These are phyloP conservation scores for Pyrrhura leucotis DNA, from an alignment of 2,797 vertebrate species.

Conservation along the genomic window DNA sequence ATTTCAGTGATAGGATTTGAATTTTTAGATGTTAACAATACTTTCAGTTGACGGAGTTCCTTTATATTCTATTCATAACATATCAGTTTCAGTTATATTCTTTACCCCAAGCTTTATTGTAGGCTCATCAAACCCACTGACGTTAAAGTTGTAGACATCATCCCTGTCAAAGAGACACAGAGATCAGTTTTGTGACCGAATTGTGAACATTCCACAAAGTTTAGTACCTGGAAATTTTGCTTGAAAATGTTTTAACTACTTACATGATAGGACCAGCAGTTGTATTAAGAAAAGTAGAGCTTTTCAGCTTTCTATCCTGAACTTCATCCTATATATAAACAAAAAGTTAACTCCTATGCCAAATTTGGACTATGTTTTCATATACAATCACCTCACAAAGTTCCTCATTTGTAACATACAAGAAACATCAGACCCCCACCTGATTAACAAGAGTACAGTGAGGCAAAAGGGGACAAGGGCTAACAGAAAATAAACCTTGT, in stretches of 20 bases:
- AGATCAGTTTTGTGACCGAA: neutral
- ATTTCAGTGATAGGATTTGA: neutral
- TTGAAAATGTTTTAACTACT: slow-evolving; percentile 55
- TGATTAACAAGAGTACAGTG: neutral
- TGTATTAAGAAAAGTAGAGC: slow-evolving; percentile 49
- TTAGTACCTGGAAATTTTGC: neutral
- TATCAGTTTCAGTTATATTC: neutral
- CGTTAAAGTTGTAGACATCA: slow-evolving; percentile 87
- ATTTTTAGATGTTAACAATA: neutral
- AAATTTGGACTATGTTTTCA: neutral
- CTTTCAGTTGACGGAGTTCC: neutral
- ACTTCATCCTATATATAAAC: slow-evolving; percentile 65
- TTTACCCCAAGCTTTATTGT: slow-evolving; percentile 83
- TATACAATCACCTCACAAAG: neutral
- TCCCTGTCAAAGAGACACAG: slow-evolving; percentile 74
- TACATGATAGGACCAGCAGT: slow-evolving; percentile 59
- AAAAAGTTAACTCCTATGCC: neutral
- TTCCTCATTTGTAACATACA: neutral
- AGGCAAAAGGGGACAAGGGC: neutral
- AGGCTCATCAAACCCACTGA: slow-evolving; percentile 74
- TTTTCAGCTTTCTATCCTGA: slow-evolving; percentile 64
- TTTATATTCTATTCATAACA: neutral
- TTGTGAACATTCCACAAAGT: neutral
- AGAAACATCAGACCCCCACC: neutral
- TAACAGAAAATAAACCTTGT: neutral